Conservation (phyloP, 2,113 vertebrate genomes). For the Cavia porcellus region DNA sequence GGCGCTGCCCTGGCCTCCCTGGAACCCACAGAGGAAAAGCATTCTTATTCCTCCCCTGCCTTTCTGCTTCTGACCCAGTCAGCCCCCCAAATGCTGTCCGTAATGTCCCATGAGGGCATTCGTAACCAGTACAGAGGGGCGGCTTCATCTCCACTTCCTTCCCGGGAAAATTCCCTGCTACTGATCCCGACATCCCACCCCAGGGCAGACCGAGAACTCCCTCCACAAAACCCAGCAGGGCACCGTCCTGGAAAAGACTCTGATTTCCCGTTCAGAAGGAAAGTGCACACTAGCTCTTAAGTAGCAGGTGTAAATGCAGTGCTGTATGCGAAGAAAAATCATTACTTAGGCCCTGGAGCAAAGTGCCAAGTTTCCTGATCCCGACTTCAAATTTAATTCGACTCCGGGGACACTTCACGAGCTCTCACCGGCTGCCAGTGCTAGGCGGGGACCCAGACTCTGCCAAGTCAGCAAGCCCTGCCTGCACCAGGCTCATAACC, state of each 20-base stretch:
- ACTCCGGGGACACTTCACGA: neutral
- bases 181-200: neutral
- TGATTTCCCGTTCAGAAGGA: neutral
- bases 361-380: conserved; percentile 21
- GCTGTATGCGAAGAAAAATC: neutral
- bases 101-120: accelerated
- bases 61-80: neutral
- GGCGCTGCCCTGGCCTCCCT: neutral
- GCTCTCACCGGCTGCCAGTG: neutral
- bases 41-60: neutral
- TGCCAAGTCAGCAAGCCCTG: neutral
- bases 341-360: neutral
- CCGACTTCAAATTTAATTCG: conserved; percentile 46
- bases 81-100: neutral
- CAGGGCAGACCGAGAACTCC: neutral
- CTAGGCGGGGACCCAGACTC: neutral
- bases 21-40: neutral
- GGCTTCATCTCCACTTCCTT: neutral
- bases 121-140: neutral
- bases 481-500: neutral
- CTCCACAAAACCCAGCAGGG: neutral
- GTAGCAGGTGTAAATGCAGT: neutral
- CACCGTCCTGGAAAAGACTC: neutral
- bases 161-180: neutral
- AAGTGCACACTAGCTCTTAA: neutral